Evolutionary conservation across 2,113 vertebrate genomes (phyloP).

Genomic region (Alligator mississippiensis): DNA sequence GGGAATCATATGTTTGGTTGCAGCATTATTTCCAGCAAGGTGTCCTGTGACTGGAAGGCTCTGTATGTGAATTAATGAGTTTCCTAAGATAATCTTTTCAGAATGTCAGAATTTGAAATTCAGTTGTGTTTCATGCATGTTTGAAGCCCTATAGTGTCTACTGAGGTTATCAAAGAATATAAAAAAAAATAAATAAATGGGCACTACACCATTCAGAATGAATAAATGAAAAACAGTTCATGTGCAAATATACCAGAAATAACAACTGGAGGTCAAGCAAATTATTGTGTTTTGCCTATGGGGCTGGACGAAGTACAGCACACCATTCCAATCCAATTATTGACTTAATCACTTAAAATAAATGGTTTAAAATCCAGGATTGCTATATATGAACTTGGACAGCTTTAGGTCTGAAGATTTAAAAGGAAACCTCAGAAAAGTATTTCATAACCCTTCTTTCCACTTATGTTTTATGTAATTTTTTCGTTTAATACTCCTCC

Average conservation of each 20-base stretch:
- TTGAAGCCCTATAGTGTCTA: background rate
- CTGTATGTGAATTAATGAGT: background rate
- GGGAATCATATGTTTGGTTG: background rate
- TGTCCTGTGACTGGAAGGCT: background rate
- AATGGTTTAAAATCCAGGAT: background rate
- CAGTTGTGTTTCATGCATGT: background rate
- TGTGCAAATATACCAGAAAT: background rate
- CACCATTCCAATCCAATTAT: background rate
- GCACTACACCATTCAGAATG: background rate
- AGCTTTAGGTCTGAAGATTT: background rate
- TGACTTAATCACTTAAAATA: background rate
- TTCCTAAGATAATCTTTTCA: constrained; percentile 9
- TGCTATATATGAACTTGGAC: background rate
- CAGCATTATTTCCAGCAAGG: background rate
- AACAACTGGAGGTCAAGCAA: background rate
- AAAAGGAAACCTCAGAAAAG: background rate
- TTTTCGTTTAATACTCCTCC: background rate
- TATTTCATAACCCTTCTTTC: background rate
- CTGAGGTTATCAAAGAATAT: background rate
- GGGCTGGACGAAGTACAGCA: background rate
- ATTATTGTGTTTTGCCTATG: background rate
- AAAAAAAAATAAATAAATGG: background rate
- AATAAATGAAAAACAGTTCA: background rate
- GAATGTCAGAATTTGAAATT: background rate
- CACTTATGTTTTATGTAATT: background rate